A percentile compares a stretch with the other conserved stretches of the same genome.
These are phyloP conservation scores for Sitta carolinensis DNA, from an alignment of 2,797 vertebrate species.

Conservation along the genomic window DNA sequence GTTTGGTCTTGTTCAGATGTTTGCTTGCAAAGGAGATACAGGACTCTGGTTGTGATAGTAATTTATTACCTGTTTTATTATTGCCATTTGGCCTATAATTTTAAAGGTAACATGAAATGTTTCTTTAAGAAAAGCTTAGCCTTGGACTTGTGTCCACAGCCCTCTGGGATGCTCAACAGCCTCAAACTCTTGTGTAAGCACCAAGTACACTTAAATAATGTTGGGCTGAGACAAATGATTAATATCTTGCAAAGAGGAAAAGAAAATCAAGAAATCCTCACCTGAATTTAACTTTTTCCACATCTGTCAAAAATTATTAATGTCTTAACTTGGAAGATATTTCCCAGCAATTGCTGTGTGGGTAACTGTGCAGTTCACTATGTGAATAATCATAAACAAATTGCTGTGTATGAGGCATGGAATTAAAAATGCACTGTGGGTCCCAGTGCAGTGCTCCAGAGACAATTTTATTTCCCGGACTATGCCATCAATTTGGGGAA, in stretches of 20 bases:
- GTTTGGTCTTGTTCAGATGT: conserved; percentile 34
- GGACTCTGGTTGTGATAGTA: neutral
- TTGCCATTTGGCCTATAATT: conserved; percentile 7
- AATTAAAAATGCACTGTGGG: neutral
- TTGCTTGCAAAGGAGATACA: neutral
- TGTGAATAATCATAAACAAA: neutral
- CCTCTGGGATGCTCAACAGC: neutral
- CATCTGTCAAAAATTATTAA: neutral
- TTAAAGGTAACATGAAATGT: conserved; percentile 21
- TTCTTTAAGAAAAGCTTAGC: neutral
- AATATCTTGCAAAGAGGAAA: neutral
- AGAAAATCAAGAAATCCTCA: neutral
- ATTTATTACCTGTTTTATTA: conserved; percentile 48
- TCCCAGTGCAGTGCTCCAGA: neutral
- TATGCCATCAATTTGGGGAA: neutral
- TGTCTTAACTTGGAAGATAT: neutral
- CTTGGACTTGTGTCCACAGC: neutral
- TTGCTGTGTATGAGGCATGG: neutral
- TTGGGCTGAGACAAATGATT: neutral
- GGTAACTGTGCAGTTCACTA: neutral
- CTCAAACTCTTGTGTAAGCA: neutral
- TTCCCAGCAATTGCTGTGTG: neutral
- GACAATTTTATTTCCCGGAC: neutral
- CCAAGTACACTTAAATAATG: neutral
- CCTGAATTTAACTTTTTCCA: neutral